Conservation (phyloP, 2,888 invertebrate genomes). For the Pristionchus entomophagus region DNA sequence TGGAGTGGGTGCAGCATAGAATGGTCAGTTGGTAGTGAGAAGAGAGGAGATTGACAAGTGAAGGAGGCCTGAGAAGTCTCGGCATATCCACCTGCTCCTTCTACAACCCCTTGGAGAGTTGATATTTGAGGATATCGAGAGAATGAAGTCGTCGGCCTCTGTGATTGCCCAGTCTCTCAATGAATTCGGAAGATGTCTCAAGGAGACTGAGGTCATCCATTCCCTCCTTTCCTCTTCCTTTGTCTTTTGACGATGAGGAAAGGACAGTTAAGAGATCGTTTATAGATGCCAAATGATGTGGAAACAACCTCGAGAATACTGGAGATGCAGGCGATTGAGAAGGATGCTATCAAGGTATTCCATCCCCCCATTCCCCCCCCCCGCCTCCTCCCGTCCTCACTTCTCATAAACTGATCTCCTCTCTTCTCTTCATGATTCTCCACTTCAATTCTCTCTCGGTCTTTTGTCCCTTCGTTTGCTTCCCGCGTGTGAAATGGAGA, state of each 20-base stretch:
- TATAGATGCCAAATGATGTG: slow-evolving; percentile 88
- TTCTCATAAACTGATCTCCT: not conserved
- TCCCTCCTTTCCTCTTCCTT: not conserved
- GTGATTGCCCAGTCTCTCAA: slow-evolving; percentile 90
- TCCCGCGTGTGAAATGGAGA: slow-evolving; percentile 8
- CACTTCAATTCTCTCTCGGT: not conserved
- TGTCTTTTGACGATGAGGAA: not conserved
- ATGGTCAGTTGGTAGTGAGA: slow-evolving; percentile 83
- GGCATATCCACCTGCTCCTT: not conserved
- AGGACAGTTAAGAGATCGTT: not conserved
- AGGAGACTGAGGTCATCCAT: slow-evolving; percentile 75
- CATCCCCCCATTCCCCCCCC: not conserved
- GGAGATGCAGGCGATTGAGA: slow-evolving; percentile 84
- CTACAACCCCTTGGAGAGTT: not conserved
- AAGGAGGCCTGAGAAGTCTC: not conserved
- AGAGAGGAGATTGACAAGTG: not conserved
- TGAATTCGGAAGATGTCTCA: slow-evolving; percentile 89
- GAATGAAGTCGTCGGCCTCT: slow-evolving; percentile 92
- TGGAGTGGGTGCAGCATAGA: slow-evolving; percentile 96
- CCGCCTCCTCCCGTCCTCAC: not conserved
- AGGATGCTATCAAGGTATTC: slow-evolving; percentile 75
- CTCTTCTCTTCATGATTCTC: not conserved
- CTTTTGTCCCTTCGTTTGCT: not conserved
- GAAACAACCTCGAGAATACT: slow-evolving; percentile 90
- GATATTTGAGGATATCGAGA: slow-evolving; percentile 88